Conservation (phyloP, 2,797 vertebrate species). For the Argyrosomus regius region DNA sequence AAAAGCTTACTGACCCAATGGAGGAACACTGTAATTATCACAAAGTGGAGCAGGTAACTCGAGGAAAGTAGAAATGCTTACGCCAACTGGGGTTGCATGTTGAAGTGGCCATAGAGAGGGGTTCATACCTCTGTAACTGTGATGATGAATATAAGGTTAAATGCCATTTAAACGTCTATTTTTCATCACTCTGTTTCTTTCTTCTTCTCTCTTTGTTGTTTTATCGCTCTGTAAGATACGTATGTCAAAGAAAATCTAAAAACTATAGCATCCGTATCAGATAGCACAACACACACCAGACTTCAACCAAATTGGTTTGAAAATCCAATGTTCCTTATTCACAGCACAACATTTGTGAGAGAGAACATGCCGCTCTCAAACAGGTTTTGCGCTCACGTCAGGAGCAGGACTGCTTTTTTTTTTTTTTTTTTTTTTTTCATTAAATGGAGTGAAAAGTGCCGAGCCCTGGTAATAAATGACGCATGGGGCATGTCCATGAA, state of each 20-base stretch:
- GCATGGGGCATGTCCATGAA: slow-evolving; percentile 45
- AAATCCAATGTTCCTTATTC: slow-evolving; percentile 27
- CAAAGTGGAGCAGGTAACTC: slow-evolving; percentile 44
- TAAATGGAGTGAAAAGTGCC: slow-evolving; percentile 57
- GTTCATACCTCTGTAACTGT: slow-evolving; percentile 23
- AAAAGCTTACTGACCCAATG: slow-evolving; percentile 57
- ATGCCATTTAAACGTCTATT: background rate
- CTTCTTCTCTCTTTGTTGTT: background rate
- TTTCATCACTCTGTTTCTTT: background rate
- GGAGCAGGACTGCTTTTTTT: background rate
- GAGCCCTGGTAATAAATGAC: slow-evolving; percentile 59
- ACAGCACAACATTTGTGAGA: slow-evolving; percentile 21
- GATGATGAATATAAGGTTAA: slow-evolving; percentile 11
- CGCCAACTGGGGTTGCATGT: background rate
- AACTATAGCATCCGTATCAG: background rate
- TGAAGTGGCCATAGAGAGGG: background rate
- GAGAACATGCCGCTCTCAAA: slow-evolving; percentile 1
- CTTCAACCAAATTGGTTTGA: background rate
- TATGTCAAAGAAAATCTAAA: background rate
- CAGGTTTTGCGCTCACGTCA: slow-evolving; percentile 28
- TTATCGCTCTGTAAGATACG: background rate
- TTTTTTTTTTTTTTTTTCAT: slow-evolving; percentile 34
- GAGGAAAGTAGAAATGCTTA: slow-evolving; percentile 35
- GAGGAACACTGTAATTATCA: slow-evolving; percentile 65
- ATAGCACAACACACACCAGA: background rate